These are phyloP conservation scores for Dendrolimus houi DNA, from an alignment of 2,888 invertebrate species.

Conservation along the genomic window DNA sequence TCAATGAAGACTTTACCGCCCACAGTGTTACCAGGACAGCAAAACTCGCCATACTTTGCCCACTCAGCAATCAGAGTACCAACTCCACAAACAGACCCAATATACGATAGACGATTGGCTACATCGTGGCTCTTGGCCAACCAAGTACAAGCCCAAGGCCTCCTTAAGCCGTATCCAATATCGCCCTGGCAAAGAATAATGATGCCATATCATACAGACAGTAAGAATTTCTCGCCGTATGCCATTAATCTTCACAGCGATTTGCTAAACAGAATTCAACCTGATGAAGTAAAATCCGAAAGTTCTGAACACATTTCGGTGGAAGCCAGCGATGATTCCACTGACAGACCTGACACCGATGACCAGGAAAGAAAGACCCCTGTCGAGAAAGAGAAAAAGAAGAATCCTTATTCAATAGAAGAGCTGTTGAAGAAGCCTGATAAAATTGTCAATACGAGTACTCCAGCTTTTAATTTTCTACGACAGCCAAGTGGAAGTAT, in stretches of 20 bases:
- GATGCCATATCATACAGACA: slow-evolving; percentile 68
- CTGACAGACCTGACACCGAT: slow-evolving; percentile 68
- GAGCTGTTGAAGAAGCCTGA: slow-evolving; percentile 89
- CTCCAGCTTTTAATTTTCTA: slow-evolving; percentile 60
- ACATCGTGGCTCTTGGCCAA: slow-evolving; percentile 75
- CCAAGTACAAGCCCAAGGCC: slow-evolving; percentile 64
- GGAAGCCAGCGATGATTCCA: slow-evolving; percentile 78
- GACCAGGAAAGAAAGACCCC: slow-evolving; percentile 47
- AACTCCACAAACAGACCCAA: slow-evolving; percentile 48
- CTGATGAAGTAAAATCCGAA: slow-evolving; percentile 61
- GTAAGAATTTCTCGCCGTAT: slow-evolving; percentile 57
- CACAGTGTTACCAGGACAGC: slow-evolving; percentile 35
- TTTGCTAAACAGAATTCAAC: slow-evolving; percentile 48
- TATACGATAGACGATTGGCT: slow-evolving; percentile 68
- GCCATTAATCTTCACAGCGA: slow-evolving; percentile 52
- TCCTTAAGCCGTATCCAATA: slow-evolving; percentile 68
- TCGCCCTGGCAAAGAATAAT: slow-evolving; percentile 77
- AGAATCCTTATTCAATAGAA: slow-evolving; percentile 92
- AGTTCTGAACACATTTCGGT: slow-evolving; percentile 67
- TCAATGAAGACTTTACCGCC: slow-evolving; percentile 50
- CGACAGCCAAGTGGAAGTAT: slow-evolving; percentile 78
- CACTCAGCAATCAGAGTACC: slow-evolving; percentile 59
- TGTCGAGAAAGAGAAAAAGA: slow-evolving; percentile 75
- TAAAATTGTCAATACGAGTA: slow-evolving; percentile 65
- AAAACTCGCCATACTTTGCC: slow-evolving; percentile 55